Evolutionary conservation across 2,113 vertebrate genomes (phyloP).

Genomic region (Origma solitaria): DNA sequence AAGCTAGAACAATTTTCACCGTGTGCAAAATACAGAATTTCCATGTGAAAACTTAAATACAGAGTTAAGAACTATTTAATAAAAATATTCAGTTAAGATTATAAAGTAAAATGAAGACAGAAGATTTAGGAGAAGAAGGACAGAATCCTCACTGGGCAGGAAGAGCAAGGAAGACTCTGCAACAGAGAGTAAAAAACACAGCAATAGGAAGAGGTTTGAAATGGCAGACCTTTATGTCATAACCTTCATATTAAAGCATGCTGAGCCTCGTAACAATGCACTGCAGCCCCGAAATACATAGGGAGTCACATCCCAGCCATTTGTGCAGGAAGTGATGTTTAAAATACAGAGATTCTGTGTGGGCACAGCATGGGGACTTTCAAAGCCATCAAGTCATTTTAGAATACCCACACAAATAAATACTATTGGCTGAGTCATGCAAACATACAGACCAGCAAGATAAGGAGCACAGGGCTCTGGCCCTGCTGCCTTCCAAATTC

Average conservation of each 20-base stretch:
- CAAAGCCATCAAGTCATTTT: not conserved
- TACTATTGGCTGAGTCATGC: not conserved
- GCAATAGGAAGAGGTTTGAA: conserved; percentile 42
- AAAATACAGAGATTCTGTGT: not conserved
- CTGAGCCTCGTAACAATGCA: not conserved
- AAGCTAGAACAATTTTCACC: conserved; percentile 76
- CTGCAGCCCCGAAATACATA: not conserved
- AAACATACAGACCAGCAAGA: not conserved
- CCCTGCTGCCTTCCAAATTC: not conserved
- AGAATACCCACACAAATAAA: not conserved
- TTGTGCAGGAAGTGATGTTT: not conserved
- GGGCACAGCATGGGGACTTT: not conserved
- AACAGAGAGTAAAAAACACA: conserved; percentile 83
- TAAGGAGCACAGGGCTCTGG: not conserved
- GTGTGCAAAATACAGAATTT: conserved; percentile 80
- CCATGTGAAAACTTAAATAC: conserved; percentile 73
- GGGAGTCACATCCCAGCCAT: not conserved
- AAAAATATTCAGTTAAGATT: conserved; percentile 48
- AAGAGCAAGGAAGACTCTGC: conserved; percentile 78
- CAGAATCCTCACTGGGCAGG: conserved; percentile 77
- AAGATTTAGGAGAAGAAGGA: conserved; percentile 53
- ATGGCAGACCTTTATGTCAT: conserved; percentile 16
- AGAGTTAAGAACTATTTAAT: conserved; percentile 55
- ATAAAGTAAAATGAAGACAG: conserved; percentile 53
- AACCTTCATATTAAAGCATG: conserved; percentile 10